Evolutionary conservation across 2,113 vertebrate species (phyloP).

Genomic region (Mus spicilegus): DNA sequence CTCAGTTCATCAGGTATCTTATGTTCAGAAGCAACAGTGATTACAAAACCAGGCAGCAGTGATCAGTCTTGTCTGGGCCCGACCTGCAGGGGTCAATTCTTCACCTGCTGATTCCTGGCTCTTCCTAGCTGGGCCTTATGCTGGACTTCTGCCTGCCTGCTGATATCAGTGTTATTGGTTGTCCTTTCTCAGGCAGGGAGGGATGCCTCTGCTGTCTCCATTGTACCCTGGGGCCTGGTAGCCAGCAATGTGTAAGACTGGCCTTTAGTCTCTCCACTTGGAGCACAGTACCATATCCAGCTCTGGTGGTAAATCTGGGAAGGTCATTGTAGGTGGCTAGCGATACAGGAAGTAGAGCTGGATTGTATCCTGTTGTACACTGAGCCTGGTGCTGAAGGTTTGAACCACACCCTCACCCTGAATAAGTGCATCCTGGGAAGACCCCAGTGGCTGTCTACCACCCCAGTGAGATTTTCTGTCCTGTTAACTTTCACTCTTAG

Average conservation of each 20-base stretch:
- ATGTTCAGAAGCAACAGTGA: background rate
- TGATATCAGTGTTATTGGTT: background rate
- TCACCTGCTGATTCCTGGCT: background rate
- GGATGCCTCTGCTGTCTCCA: background rate
- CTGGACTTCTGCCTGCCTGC: background rate
- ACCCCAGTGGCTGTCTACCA: background rate
- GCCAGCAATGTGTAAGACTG: background rate
- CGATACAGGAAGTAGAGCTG: background rate
- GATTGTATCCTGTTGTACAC: too few relatives aligned
- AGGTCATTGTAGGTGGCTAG: background rate
- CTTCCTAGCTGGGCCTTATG: background rate
- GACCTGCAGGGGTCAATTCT: background rate
- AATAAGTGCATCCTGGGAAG: background rate
- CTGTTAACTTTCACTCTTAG: background rate
- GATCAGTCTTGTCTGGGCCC: too few relatives aligned
- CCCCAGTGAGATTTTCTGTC: background rate
- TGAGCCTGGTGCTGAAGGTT: background rate
- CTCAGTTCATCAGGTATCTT: accelerated
- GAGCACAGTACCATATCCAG: accelerated
- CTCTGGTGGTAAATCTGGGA: background rate
- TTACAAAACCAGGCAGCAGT: background rate
- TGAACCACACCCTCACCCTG: background rate
- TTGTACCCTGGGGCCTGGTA: too few relatives aligned
- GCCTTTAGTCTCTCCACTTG: too few relatives aligned
- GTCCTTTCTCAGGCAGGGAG: background rate